Conservation (phyloP, 1,140 invertebrate species). For the Heliconius melpomene region DNA sequence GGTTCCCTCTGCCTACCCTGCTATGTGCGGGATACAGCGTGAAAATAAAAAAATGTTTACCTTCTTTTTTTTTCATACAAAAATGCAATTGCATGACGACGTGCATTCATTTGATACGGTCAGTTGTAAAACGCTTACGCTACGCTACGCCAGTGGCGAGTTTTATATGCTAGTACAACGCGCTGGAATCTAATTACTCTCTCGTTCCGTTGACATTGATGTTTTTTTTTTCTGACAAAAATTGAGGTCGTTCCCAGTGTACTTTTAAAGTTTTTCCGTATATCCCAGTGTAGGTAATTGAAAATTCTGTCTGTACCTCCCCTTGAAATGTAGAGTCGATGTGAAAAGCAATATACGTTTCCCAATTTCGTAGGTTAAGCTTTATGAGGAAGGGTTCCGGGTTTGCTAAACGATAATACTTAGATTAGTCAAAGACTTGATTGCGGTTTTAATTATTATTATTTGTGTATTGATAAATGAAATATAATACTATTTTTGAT, state of each 20-base stretch:
- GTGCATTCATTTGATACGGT: constrained; percentile 42
- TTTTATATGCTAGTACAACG: constrained; percentile 46
- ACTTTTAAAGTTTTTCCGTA: constrained; percentile 27
- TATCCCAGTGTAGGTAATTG: constrained; percentile 22
- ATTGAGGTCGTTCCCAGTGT: constrained; percentile 37
- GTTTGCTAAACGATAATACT: background rate
- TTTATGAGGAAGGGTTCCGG: constrained; percentile 4
- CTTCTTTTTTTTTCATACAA: background rate
- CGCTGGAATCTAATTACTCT: constrained; percentile 54
- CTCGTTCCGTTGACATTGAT: constrained; percentile 46
- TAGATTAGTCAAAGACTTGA: background rate
- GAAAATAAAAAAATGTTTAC: background rate
- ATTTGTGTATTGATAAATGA: too few relatives aligned
- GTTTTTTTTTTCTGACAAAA: constrained; percentile 37
- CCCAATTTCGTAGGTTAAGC: constrained; percentile 12
- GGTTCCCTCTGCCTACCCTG: too few relatives aligned
- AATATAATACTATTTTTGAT: too few relatives aligned
- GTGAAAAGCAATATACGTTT: constrained; percentile 17
- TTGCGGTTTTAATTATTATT: background rate
- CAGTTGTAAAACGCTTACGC: constrained; percentile 40
- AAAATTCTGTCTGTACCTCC: constrained; percentile 29
- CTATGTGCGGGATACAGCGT: too few relatives aligned
- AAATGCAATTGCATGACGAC: constrained; percentile 42
- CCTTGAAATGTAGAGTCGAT: constrained; percentile 24
- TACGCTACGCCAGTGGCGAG: constrained; percentile 37